Percentiles rank a stretch among this genome's conserved stretches.
Evolutionary conservation across 2,113 vertebrate genomes (phyloP).

Genomic region (Xyrauchen texanus): DNA sequence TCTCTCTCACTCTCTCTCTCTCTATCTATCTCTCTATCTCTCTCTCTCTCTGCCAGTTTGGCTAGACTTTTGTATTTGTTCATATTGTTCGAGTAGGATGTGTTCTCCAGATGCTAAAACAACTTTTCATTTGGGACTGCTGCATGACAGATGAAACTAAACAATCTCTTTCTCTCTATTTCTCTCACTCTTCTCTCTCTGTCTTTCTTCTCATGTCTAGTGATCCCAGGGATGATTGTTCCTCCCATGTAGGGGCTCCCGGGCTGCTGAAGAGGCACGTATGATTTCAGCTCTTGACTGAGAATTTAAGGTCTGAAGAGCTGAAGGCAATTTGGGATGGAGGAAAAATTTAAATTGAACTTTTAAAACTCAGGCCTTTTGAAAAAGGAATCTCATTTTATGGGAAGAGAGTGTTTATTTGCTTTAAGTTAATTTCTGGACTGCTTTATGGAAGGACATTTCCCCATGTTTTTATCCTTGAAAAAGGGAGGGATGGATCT

Average conservation of each 20-base stretch:
- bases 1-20: too few species aligned
- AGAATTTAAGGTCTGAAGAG: slow-evolving; percentile 79
- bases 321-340: slow-evolving; percentile 82
- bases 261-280: slow-evolving; percentile 90
- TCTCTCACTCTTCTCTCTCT: slow-evolving; percentile 69
- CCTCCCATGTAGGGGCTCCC: slow-evolving; percentile 95
- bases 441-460: slow-evolving; percentile 19
- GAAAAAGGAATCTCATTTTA: slow-evolving; percentile 77
- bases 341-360: slow-evolving; percentile 47
- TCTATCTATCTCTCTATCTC: too few species aligned
- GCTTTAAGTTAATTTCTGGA: slow-evolving; percentile 48
- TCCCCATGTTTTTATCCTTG: background rate
- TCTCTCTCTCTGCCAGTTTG: slow-evolving; percentile 21
- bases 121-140: slow-evolving; percentile 50
- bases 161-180: slow-evolving; percentile 39
- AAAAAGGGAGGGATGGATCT: slow-evolving; percentile 14
- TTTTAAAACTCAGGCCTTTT: slow-evolving; percentile 95
- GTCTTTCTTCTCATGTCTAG: slow-evolving; percentile 71
- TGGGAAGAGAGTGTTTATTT: slow-evolving; percentile 44
- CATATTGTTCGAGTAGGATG: slow-evolving; percentile 56
- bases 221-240: slow-evolving; percentile 94
- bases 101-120: slow-evolving; percentile 66
- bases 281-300: slow-evolving; percentile 76
- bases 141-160: slow-evolving; percentile 28
- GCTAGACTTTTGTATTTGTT: slow-evolving; percentile 51